phyloP scores from a whole-genome alignment of 2,113 vertebrate genomes.

The Oenanthe oenanthe region DNA sequence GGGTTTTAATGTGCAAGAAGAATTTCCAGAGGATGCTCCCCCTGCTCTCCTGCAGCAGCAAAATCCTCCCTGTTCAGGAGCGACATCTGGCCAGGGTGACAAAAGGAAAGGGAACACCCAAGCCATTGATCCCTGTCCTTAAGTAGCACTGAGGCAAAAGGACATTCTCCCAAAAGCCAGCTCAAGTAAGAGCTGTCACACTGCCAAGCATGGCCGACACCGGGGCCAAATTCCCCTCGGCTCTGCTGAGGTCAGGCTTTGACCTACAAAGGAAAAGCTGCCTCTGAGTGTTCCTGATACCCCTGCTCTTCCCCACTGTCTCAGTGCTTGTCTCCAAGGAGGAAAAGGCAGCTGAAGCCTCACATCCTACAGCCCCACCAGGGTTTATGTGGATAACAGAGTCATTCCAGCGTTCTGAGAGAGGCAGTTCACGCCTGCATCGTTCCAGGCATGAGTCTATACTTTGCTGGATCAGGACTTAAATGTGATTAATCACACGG shows the following conservation, averaged over 20 bases:
- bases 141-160: not conserved
- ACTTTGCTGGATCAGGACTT: slow-evolving; percentile 66
- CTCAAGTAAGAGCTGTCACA: not conserved
- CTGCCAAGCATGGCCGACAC: fast-evolving
- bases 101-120: not conserved
- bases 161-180: not conserved
- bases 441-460: slow-evolving; percentile 14
- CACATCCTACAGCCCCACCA: not conserved
- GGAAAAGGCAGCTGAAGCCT: not conserved
- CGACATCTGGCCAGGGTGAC: not conserved
- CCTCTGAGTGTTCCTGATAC: not conserved
- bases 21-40: not conserved
- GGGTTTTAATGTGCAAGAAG: not conserved
- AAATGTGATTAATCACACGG: slow-evolving; percentile 64
- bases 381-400: fast-evolving
- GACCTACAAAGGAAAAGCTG: not conserved
- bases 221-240: not conserved
- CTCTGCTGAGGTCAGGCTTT: not conserved
- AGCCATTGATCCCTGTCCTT: not conserved
- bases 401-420: not conserved
- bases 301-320: not conserved
- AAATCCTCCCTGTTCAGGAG: not conserved
- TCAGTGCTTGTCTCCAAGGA: not conserved
- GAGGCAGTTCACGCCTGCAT: not conserved
- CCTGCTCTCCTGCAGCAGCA: not conserved